A percentile compares a stretch with the other conserved stretches of the same genome.
phyloP scores from a whole-genome alignment of 2,888 invertebrate species.

The Ichneumoninae sp. region DNA sequence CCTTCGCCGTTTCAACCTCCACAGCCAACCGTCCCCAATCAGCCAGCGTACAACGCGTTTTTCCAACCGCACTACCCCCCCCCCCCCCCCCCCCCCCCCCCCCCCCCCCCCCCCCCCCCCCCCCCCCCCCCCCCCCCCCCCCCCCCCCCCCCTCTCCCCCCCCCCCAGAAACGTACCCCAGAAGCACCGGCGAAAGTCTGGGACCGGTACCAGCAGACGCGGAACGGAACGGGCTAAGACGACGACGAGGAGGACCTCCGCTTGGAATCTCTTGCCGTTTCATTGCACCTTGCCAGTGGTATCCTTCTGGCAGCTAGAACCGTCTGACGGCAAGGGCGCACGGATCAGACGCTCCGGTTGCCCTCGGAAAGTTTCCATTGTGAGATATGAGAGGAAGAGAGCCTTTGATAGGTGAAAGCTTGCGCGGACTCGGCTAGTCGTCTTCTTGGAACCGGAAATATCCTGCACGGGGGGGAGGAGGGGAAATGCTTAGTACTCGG shows the following conservation, averaged over 20 bases:
- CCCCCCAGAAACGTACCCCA: neutral
- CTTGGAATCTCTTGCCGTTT: constrained; percentile 37
- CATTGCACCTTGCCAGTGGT: constrained; percentile 24
- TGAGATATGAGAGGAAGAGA: constrained; percentile 31
- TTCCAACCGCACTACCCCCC: neutral
- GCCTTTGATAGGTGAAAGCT: constrained; percentile 51
- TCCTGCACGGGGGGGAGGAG: no score
- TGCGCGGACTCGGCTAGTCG: constrained; percentile 7
- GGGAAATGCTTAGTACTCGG: neutral
- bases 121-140: no score
- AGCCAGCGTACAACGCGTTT: constrained; percentile 18
- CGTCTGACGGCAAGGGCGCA: constrained; percentile 18
- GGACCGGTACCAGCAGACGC: neutral
- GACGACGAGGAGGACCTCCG: constrained; percentile 23
- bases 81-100: neutral
- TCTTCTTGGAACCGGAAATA: neutral
- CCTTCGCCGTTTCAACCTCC: constrained; percentile 9
- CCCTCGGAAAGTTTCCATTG: constrained; percentile 57
- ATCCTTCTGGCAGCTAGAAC: neutral
- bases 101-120: no score
- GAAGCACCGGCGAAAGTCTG: neutral
- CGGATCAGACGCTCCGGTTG: constrained; percentile 53
- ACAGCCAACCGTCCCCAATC: neutral
- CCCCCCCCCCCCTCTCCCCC: no score
- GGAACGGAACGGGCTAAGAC: neutral